Percentiles rank a stretch among this genome's conserved stretches.
phyloP scores from a whole-genome alignment of 2,888 invertebrate species.

The Hirtodrosophila cameraria region DNA sequence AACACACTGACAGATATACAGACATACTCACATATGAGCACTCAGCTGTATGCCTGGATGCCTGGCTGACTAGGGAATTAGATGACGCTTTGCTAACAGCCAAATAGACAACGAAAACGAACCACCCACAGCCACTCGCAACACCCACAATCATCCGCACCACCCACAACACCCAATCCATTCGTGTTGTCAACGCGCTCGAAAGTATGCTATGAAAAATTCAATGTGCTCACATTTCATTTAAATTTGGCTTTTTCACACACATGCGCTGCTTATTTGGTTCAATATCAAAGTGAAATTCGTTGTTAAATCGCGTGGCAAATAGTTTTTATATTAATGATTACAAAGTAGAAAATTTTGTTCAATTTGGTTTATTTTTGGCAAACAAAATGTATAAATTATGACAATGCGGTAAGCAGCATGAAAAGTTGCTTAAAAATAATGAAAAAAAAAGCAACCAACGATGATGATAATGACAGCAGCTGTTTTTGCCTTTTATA shows the following conservation, averaged over 20 bases:
- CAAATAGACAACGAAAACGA: conserved; percentile 60
- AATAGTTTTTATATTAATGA: conserved; percentile 68
- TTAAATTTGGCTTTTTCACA: conserved; percentile 65
- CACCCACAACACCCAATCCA: background rate
- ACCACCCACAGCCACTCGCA: background rate
- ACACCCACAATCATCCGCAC: background rate
- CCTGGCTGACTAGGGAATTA: conserved; percentile 60
- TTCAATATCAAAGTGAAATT: conserved; percentile 70
- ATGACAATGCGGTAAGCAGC: conserved; percentile 36
- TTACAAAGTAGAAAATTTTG: conserved; percentile 32
- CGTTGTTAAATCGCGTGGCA: conserved; percentile 72
- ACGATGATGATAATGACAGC: conserved; percentile 20
- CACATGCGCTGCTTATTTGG: conserved; percentile 39
- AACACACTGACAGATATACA: conserved; percentile 13
- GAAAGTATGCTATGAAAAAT: conserved; percentile 67
- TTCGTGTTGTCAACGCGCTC: conserved; percentile 36
- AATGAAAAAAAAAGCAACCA: no score
- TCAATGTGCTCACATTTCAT: conserved; percentile 70
- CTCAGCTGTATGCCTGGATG: conserved; percentile 9
- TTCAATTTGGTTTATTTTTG: conserved; percentile 50
- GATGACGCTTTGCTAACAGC: conserved; percentile 48
- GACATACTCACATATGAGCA: conserved; percentile 1
- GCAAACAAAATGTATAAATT: conserved; percentile 57
- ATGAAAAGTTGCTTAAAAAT: conserved; percentile 38
- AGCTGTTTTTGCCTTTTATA: conserved; percentile 52